Evolutionary conservation across 2,888 invertebrate species (phyloP).

Genomic region (Yponomeuta plumbellus): DNA sequence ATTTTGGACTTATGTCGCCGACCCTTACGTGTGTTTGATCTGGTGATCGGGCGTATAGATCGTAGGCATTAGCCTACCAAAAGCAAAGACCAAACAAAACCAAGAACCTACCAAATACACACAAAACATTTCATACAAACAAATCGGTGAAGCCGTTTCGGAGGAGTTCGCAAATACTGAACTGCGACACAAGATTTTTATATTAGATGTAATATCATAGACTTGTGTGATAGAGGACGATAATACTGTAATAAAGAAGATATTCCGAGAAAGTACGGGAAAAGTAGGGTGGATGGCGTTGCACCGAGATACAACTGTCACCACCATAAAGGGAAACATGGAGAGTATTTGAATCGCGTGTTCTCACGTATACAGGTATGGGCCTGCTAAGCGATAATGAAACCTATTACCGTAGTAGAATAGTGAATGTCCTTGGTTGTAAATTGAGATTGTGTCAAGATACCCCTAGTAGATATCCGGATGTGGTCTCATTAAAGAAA

Average conservation of each 20-base stretch:
- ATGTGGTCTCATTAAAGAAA: not conserved
- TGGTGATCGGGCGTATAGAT: too few relatives aligned
- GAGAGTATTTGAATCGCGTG: conserved; percentile 29
- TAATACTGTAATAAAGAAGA: too few relatives aligned
- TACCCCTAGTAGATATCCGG: conserved; percentile 1
- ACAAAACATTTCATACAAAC: too few relatives aligned
- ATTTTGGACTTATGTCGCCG: too few relatives aligned
- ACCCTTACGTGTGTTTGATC: too few relatives aligned
- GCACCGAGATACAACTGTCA: conserved; percentile 31
- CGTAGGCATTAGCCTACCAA: too few relatives aligned
- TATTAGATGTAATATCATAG: not conserved
- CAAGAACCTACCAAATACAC: too few relatives aligned
- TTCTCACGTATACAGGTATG: conserved; percentile 48
- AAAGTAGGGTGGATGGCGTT: conserved; percentile 37
- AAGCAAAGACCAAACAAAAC: too few relatives aligned
- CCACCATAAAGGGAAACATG: conserved; percentile 46
- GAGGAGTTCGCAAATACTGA: too few relatives aligned
- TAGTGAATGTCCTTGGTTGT: not conserved
- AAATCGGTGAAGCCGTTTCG: too few relatives aligned
- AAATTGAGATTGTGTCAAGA: not conserved
- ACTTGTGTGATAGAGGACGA: too few relatives aligned
- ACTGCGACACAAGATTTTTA: too few relatives aligned
- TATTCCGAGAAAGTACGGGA: conserved; percentile 43
- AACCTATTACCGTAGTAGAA: not conserved
- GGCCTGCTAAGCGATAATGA: not conserved